Conservation (phyloP, 2,113 vertebrate genomes). For the Mirounga angustirostris region DNA sequence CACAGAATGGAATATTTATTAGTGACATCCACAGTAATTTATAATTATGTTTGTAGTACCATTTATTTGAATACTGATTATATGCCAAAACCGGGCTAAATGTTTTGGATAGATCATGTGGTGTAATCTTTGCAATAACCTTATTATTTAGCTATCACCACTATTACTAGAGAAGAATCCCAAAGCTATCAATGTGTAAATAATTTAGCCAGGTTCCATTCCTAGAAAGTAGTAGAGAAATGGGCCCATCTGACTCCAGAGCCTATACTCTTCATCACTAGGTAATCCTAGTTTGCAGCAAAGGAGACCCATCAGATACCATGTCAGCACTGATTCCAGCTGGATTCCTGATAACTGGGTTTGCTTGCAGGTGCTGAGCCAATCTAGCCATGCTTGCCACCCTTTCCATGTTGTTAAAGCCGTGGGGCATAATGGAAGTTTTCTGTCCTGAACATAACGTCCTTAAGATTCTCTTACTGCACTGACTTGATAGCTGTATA, state of each 20-base stretch:
- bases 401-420: neutral
- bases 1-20: neutral
- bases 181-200: neutral
- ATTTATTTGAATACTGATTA: neutral
- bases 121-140: neutral
- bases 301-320: rapidly evolving
- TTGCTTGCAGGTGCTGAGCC: neutral
- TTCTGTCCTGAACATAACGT: neutral
- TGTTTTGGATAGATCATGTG: neutral
- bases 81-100: neutral
- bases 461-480: neutral
- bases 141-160: neutral
- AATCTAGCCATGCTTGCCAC: neutral
- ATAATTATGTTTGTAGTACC: neutral
- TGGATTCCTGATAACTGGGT: neutral
- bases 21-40: neutral
- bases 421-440: neutral
- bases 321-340: rapidly evolving
- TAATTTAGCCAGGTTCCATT: neutral
- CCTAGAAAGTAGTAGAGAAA: neutral
- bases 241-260: neutral
- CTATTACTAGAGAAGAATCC: neutral
- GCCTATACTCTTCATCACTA: neutral
- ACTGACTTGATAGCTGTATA: neutral
- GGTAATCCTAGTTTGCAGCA: neutral